phyloP scores from a whole-genome alignment of 1,140 invertebrate species.

The Mercenaria mercenaria region DNA sequence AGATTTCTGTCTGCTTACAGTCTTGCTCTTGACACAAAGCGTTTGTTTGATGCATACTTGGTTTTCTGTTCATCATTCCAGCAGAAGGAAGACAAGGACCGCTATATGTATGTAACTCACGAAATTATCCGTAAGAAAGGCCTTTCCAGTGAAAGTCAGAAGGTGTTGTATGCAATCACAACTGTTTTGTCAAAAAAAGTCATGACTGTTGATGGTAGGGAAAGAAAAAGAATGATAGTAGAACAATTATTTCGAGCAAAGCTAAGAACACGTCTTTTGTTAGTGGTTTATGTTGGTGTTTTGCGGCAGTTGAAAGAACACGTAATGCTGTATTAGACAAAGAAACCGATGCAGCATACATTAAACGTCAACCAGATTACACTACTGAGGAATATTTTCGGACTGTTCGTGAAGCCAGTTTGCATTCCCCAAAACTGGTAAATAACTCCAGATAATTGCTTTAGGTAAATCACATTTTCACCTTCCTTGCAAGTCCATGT shows the following conservation, averaged over 20 bases:
- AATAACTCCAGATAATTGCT: not conserved
- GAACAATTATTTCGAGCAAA: not conserved
- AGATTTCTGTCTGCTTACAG: slow-evolving; percentile 14
- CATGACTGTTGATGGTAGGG: slow-evolving; percentile 19
- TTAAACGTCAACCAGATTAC: slow-evolving; percentile 20
- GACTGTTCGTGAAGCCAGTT: slow-evolving; percentile 14
- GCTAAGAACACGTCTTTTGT: slow-evolving; percentile 2
- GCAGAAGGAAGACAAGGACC: not conserved
- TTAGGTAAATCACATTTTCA: not conserved
- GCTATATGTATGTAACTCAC: not conserved
- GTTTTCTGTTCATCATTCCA: slow-evolving; percentile 1
- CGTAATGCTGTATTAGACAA: slow-evolving; percentile 28
- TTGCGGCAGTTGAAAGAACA: slow-evolving; percentile 17
- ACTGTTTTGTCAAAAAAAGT: not conserved
- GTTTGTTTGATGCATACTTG: not conserved
- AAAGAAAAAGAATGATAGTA: not conserved
- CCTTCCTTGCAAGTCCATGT: not conserved
- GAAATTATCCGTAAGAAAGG: not conserved
- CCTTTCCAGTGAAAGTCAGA: not conserved
- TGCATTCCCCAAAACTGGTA: not conserved
- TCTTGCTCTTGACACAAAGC: slow-evolving; percentile 2
- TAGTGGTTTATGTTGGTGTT: slow-evolving; percentile 22
- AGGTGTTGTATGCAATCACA: not conserved
- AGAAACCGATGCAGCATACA: slow-evolving; percentile 3
- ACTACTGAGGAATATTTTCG: not conserved